These are phyloP conservation scores for Lepus timidus DNA, from an alignment of 2,113 vertebrate genomes.

Conservation along the genomic window DNA sequence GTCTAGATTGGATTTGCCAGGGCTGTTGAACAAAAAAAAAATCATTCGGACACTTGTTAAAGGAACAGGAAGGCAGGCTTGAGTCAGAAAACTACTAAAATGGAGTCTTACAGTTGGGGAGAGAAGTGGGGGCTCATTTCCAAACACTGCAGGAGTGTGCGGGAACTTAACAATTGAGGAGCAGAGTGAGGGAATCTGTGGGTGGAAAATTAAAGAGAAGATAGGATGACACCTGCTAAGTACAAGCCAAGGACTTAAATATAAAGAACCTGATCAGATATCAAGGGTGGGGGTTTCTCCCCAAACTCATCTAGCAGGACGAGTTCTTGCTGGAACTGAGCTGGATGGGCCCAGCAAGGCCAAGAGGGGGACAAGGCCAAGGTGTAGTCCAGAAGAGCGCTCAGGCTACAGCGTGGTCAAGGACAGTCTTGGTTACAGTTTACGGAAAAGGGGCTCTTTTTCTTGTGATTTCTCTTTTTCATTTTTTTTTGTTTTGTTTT, in stretches of 20 bases:
- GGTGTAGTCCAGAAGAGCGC: not conserved
- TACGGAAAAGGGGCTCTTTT: not conserved
- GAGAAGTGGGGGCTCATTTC: not conserved
- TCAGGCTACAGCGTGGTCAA: not conserved
- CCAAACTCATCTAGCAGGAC: not conserved
- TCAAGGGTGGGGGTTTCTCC: not conserved
- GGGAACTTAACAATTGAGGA: not conserved
- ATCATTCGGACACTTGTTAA: conserved; percentile 15
- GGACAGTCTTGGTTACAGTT: not conserved
- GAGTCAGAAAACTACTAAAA: not conserved
- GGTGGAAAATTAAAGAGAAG: conserved; percentile 22
- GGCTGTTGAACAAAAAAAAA: conserved; percentile 56
- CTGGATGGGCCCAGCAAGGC: not conserved
- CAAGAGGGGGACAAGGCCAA: not conserved
- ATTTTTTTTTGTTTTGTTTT: not conserved
- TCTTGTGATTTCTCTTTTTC: not conserved
- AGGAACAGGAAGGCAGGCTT: conserved; percentile 15
- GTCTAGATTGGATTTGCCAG: conserved; percentile 9
- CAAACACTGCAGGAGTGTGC: not conserved
- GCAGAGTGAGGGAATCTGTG: not conserved
- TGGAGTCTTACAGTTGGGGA: not conserved
- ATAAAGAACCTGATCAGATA: conserved; percentile 8
- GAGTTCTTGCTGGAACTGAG: conserved; percentile 5
- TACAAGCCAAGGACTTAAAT: not conserved
- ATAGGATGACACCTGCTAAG: not conserved